Conservation (phyloP, 2,797 vertebrate genomes). For the Carduelis carduelis region DNA sequence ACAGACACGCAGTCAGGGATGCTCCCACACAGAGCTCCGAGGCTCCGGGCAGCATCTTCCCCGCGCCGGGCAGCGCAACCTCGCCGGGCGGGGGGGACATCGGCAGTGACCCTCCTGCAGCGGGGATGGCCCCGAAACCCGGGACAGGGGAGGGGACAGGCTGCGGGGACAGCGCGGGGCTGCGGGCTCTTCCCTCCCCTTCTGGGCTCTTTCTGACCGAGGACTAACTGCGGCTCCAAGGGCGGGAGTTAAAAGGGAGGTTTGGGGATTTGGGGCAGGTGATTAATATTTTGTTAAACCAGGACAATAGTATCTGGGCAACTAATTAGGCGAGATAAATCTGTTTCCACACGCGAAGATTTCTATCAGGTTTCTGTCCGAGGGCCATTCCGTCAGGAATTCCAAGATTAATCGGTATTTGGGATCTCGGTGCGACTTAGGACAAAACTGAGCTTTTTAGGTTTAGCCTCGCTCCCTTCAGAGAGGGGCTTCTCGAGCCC, state of each 20-base stretch:
- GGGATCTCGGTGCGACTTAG: not conserved
- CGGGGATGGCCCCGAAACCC: not conserved
- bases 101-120: fast-evolving
- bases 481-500: not conserved
- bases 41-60: not conserved
- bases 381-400: not conserved
- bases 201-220: not conserved
- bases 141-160: not conserved
- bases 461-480: not conserved
- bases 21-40: fast-evolving
- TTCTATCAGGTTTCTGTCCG: not conserved
- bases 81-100: not conserved
- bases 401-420: not conserved
- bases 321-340: not conserved
- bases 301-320: not conserved
- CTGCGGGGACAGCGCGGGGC: not conserved
- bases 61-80: not conserved
- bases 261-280: not conserved
- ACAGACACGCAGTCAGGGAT: fast-evolving
- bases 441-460: not conserved
- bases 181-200: too few relatives aligned
- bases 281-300: not conserved
- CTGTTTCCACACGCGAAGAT: not conserved
- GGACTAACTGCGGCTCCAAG: not conserved
- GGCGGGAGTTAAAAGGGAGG: not conserved